Conservation (phyloP, 2,888 invertebrate species). For the Atherix ibis region DNA sequence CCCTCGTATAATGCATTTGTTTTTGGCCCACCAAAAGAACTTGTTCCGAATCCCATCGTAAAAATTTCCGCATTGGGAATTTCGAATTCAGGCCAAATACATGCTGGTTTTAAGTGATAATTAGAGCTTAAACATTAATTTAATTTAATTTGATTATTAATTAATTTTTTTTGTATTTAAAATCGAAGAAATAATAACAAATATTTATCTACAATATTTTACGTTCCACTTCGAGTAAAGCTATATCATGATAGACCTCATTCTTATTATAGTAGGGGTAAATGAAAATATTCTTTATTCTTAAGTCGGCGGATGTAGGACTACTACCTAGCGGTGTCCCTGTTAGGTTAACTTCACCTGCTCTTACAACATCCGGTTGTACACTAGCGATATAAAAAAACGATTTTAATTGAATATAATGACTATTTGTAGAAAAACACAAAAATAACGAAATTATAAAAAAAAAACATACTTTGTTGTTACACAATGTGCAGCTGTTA, state of each 20-base stretch:
- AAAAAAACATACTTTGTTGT: too few relatives aligned
- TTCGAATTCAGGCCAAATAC: constrained; percentile 34
- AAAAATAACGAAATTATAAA: too few relatives aligned
- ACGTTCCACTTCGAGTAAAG: constrained; percentile 36
- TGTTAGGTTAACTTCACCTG: constrained; percentile 35
- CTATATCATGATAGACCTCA: constrained; percentile 45
- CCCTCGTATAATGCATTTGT: constrained; percentile 25
- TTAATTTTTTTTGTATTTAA: too few relatives aligned
- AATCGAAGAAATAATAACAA: too few relatives aligned
- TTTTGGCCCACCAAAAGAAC: constrained; percentile 27
- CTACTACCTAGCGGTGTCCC: constrained; percentile 24
- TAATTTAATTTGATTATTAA: too few relatives aligned
- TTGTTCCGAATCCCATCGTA: constrained; percentile 48
- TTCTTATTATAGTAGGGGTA: constrained; percentile 33
- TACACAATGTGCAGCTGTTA: constrained; percentile 12
- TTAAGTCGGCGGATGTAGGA: constrained; percentile 27
- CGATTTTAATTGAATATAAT: not conserved
- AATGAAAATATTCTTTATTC: constrained; percentile 23
- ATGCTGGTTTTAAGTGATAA: constrained; percentile 43
- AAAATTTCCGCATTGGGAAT: constrained; percentile 33
- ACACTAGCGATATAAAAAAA: constrained; percentile 4
- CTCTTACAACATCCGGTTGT: constrained; percentile 30
- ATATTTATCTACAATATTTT: too few relatives aligned
- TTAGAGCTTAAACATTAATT: too few relatives aligned
- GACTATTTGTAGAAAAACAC: not conserved